Conservation (phyloP, 2,888 invertebrate species). For the Petrolisthes cinctipes region DNA sequence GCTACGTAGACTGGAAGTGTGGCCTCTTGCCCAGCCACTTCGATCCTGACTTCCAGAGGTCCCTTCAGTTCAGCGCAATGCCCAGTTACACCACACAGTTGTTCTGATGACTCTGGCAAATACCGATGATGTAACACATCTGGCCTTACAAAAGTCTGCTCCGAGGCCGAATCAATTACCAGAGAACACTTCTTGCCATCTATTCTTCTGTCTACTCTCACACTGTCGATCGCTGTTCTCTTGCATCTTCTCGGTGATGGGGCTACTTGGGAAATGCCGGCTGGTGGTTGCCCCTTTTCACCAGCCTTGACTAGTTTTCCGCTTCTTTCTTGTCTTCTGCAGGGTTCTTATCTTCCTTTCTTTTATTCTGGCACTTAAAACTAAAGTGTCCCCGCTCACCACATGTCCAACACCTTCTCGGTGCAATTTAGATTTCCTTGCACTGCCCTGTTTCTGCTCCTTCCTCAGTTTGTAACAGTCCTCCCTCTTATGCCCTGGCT, state of each 20-base stretch:
- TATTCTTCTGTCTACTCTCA: not conserved
- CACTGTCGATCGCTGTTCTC: not conserved
- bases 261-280: not conserved
- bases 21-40: not conserved
- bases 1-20: conserved; percentile 1
- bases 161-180: not conserved
- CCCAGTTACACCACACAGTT: not conserved
- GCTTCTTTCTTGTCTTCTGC: not conserved
- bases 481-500: no score
- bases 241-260: not conserved
- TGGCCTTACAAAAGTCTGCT: conserved; percentile 16
- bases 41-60: not conserved
- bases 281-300: not conserved
- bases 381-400: no score
- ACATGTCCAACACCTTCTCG: no score
- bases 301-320: not conserved
- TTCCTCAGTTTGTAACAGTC: no score
- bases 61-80: conserved; percentile 8
- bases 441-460: no score
- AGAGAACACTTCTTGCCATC: not conserved
- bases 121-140: conserved; percentile 19
- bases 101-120: conserved; percentile 17
- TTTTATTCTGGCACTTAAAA: no score
- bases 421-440: no score
- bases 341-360: not conserved